Evolutionary conservation across 2,797 vertebrate species (phyloP).

Genomic region (Spinus pinus): DNA sequence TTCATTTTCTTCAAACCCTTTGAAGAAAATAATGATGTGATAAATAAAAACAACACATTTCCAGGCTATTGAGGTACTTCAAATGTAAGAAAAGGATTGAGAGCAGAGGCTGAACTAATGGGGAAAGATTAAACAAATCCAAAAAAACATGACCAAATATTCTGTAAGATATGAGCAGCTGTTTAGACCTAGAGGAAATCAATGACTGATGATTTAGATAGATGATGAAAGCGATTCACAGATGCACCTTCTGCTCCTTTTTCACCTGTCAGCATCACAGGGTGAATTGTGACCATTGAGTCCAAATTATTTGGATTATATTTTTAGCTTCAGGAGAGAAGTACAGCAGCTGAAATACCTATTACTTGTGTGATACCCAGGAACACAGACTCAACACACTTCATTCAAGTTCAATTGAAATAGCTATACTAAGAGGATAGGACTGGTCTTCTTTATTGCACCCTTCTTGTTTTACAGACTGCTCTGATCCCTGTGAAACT

Average conservation of each 20-base stretch:
- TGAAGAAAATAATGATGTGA: constrained; percentile 6
- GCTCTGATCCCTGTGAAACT: not conserved
- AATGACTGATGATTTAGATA: not conserved
- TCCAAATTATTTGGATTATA: not conserved
- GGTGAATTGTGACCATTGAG: not conserved
- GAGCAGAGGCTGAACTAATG: not conserved
- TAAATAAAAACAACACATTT: constrained; percentile 10
- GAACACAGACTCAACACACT: not conserved
- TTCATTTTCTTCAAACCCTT: not conserved
- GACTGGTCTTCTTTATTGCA: not conserved
- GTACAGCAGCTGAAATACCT: not conserved
- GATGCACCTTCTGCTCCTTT: not conserved
- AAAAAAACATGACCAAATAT: not conserved
- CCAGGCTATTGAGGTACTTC: not conserved
- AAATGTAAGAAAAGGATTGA: not conserved
- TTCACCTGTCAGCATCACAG: not conserved
- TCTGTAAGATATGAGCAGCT: not conserved
- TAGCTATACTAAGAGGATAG: not conserved
- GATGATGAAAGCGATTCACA: not conserved
- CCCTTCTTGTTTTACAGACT: not conserved
- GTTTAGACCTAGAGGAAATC: not conserved
- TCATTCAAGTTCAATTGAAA: not conserved
- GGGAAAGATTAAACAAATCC: not conserved
- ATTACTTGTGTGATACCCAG: not conserved
- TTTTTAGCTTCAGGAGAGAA: not conserved